Evolutionary conservation across 1,140 invertebrate species (phyloP), one percentile per base, ranked within the genome.

Genomic region (Diploscapter pachys): DNA sequence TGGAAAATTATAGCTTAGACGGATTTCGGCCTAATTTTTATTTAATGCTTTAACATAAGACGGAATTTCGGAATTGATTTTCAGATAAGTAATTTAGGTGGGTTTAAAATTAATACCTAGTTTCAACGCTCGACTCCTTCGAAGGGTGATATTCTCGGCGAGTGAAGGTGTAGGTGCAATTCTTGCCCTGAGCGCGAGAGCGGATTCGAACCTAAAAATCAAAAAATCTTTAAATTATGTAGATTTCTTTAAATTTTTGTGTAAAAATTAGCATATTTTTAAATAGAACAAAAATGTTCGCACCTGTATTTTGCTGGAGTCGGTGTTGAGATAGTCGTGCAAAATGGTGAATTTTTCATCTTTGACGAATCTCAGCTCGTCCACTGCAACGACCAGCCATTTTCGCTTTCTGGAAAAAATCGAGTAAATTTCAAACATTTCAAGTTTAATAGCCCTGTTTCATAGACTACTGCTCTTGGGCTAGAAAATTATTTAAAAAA

Each of bases 261-360:
- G 1, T 31, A 31, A 31, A 31, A 31, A 31, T 31, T 31, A 31
- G 1, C 31, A 31, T 31, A 31, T 31, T 31, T 31, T 31, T 31
- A 31, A 31, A 31, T 31, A 31, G 31, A 31, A 31, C 31, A 31
- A 31, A 31, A 1, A 31, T 31, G 31, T 92, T 92, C 4, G 92
- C 91, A 79, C 91, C 91, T 81, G 91, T 51, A 82, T 62, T 56
- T 79, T 71, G 4, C 72, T 73, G 52, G 74, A 78, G 61, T 81
- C 80, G 48, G 80, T 67, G 9, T 76, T 67, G 11, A 99, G 89
- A 87, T 99, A 99, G 86, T 98, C 93, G 87, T 99, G 96, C 31
- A 94, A 91, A 66, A 99, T 96, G 82, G 93, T 92, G 87, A 99
- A 98, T 86, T 98, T 95, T 88, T 98, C 94, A 87, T 93, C 97